Base-by-base conservation (phyloP, 2,113 vertebrate species). In the Poeciliopsis occidentalis region DNA sequence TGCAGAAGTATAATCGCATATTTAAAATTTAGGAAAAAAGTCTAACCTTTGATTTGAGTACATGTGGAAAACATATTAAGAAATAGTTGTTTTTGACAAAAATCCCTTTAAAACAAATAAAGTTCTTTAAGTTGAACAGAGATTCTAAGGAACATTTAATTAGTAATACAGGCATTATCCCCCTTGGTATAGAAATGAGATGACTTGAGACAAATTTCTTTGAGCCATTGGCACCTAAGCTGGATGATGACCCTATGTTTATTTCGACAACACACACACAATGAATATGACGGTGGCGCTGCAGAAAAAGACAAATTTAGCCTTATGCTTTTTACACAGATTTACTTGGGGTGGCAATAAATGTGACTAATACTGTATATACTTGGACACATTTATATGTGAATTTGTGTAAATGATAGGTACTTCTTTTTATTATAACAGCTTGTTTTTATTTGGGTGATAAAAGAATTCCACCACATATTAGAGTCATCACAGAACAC, bases 401-500 rank as follows among this genome's bases (percentile, higher is more conserved):
- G 6, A 51, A 62, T 34, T 17, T 67, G 19, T 47, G 76, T 67
- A 63, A 73, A 60, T 44, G 65, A 57, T 47, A 60, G 60, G 34
- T 22, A 29, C 30, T 8, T 51, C 3, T 63, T 79, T 88, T 90
- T 78, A 81, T 78, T 78, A 72, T 51, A 54, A 71, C 3, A 67
- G 71, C 67, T 78, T 64, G 74, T 87, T 85, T 79, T 86, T 87
- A 85, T 86, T 85, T 75, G 63, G 69, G 86, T 86, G 79, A 82
- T 89, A 84, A 85, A 86, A 81, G 24, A 62, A 81, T 71, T 69
- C 78, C 44, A 67, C 78, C 64, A 80, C 64, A 78, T 71, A 76
- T 76, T 75, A 74, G 37, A 79, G 72, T 69, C 62, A 84, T 88
- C 90, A 89, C 90, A 87, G 76, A 82, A 81, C 82, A 80, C 85